Percentiles rank a stretch among this genome's conserved stretches.
Conservation (phyloP, 2,888 invertebrate genomes). For the Pterostichus niger region DNA sequence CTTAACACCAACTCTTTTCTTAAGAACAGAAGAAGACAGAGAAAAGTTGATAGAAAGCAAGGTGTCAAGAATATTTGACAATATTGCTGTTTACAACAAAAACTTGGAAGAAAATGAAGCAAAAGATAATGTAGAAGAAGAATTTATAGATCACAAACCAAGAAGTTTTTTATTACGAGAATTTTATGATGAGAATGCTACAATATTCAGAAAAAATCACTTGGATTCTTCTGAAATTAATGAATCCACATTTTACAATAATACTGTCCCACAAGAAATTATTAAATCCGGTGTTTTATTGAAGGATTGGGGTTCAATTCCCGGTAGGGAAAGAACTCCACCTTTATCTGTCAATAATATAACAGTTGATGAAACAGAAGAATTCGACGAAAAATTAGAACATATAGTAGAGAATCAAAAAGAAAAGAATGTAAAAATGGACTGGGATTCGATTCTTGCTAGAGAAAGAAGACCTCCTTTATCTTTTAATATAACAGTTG, state of each 20-base stretch:
- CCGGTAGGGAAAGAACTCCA: slow-evolving; percentile 82
- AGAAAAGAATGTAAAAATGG: no score
- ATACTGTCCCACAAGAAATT: slow-evolving; percentile 75
- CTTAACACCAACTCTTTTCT: slow-evolving; percentile 73
- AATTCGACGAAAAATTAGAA: no score
- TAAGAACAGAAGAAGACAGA: slow-evolving; percentile 74
- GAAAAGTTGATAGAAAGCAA: slow-evolving; percentile 71
- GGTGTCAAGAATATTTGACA: slow-evolving; percentile 52
- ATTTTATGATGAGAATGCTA: slow-evolving; percentile 66
- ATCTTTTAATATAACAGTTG: no score
- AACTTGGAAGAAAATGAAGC: background rate
- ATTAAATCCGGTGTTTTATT: slow-evolving; percentile 78
- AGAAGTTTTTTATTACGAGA: slow-evolving; percentile 69
- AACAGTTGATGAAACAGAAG: slow-evolving; percentile 31
- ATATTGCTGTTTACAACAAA: slow-evolving; percentile 56
- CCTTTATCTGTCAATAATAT: slow-evolving; percentile 50
- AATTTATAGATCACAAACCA: slow-evolving; percentile 31
- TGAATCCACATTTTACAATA: slow-evolving; percentile 56
- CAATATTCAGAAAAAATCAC: slow-evolving; percentile 45
- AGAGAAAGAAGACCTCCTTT: no score
- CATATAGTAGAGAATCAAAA: no score
- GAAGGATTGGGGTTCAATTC: slow-evolving; percentile 82
- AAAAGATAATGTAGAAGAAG: background rate
- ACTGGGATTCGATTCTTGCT: no score
- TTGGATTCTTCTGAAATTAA: slow-evolving; percentile 20